phyloP scores from a whole-genome alignment of 2,113 vertebrate genomes.

The Pedetes capensis region DNA sequence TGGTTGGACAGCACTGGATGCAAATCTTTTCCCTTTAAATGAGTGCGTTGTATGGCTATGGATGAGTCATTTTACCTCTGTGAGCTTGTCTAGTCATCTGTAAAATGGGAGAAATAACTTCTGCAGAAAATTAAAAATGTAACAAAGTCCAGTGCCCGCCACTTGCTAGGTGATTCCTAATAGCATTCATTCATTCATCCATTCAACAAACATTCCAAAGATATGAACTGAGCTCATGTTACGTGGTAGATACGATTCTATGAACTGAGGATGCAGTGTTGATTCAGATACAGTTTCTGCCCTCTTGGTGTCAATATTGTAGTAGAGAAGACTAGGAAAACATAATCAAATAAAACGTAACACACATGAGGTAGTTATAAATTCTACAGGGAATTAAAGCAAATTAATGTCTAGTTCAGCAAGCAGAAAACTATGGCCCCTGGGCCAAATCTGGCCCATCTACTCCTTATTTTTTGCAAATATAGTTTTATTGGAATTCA shows the following conservation, averaged over 20 bases:
- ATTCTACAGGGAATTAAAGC: background rate
- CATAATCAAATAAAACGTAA: background rate
- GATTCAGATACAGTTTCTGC: background rate
- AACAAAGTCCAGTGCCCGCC: no score
- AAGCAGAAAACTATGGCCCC: background rate
- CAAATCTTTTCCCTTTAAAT: background rate
- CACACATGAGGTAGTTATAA: background rate
- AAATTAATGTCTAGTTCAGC: background rate
- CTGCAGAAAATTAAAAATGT: background rate
- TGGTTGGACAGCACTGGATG: background rate
- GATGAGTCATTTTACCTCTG: background rate
- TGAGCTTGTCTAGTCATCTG: background rate
- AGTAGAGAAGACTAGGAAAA: background rate
- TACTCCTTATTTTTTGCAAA: background rate
- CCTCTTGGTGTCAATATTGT: background rate
- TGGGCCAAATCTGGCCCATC: background rate
- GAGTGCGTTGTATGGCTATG: background rate
- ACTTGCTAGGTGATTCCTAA: background rate
- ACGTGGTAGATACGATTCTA: background rate
- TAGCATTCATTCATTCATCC: background rate
- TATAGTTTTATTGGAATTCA: conserved; percentile 32
- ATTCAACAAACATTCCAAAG: background rate
- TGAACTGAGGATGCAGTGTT: background rate
- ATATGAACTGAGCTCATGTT: background rate
- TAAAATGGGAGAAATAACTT: background rate